Evolutionary conservation across 2,113 vertebrate species (phyloP).

Genomic region (Xenopus borealis): DNA sequence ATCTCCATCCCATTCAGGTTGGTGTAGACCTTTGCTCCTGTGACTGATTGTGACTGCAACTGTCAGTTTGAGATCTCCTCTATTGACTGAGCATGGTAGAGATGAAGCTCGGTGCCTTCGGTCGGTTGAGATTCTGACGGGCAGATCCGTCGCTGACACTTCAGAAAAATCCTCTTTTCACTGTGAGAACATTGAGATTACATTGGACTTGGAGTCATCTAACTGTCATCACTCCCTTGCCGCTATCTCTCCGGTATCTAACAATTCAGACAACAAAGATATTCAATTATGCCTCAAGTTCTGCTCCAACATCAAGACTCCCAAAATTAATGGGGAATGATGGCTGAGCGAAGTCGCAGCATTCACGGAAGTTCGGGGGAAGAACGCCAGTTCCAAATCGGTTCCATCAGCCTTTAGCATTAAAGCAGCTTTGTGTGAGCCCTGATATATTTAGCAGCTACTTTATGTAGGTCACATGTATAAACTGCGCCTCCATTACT

Average conservation of each 20-base stretch:
- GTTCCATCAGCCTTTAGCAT: too few species aligned
- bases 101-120: conserved; percentile 4
- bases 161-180: neutral
- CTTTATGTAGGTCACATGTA: too few species aligned
- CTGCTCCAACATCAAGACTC: conserved; percentile 26
- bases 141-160: conserved; percentile 14
- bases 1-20: too few species aligned
- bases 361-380: conserved; percentile 5
- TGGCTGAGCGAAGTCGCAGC: conserved; percentile 1
- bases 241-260: neutral
- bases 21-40: too few species aligned
- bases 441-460: too few species aligned
- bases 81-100: neutral
- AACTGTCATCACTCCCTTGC: conserved; percentile 16
- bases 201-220: conserved; percentile 20
- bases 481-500: too few species aligned
- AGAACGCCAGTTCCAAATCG: too few species aligned
- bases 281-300: conserved; percentile 37
- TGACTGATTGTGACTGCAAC: too few species aligned
- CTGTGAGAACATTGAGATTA: conserved; percentile 7
- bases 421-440: too few species aligned
- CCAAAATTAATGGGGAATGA: conserved; percentile 8
- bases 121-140: neutral
- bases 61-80: conserved; percentile 21
- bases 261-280: conserved; percentile 18